phyloP scores from a whole-genome alignment of 2,888 invertebrate species.

The Leptothorax acervorum region DNA sequence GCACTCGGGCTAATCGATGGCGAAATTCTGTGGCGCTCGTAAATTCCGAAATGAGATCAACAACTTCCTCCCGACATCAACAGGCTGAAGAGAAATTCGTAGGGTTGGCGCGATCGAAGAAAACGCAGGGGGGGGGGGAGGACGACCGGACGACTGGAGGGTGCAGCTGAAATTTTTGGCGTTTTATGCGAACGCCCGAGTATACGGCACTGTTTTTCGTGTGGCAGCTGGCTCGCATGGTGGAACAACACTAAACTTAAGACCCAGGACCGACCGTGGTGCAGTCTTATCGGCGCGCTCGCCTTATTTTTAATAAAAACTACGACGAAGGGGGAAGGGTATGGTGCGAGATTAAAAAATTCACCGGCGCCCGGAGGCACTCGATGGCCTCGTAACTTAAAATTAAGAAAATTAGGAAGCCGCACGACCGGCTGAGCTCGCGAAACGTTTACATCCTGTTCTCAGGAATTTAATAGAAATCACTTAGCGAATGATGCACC shows the following conservation, averaged over 20 bases:
- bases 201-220: conserved; percentile 73
- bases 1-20: conserved; percentile 43
- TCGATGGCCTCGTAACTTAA: conserved; percentile 79
- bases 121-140: neutral
- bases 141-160: neutral
- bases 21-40: conserved; percentile 44
- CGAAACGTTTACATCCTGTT: conserved; percentile 27
- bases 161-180: conserved; percentile 58
- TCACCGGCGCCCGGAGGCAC: conserved; percentile 67
- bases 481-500: neutral
- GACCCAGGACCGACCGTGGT: conserved; percentile 51
- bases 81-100: conserved; percentile 53
- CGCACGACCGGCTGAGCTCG: conserved; percentile 21
- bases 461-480: conserved; percentile 26
- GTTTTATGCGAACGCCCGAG: conserved; percentile 59
- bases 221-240: conserved; percentile 77
- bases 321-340: conserved; percentile 47
- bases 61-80: conserved; percentile 32
- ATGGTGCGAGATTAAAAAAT: conserved; percentile 77
- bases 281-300: conserved; percentile 65
- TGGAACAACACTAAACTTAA: conserved; percentile 72
- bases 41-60: conserved; percentile 51
- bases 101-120: conserved; percentile 23
- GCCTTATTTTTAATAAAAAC: conserved; percentile 79
- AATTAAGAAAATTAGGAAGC: conserved; percentile 79